Conservation (phyloP, 2,888 invertebrate species). For the Agapetus fuscipes region DNA sequence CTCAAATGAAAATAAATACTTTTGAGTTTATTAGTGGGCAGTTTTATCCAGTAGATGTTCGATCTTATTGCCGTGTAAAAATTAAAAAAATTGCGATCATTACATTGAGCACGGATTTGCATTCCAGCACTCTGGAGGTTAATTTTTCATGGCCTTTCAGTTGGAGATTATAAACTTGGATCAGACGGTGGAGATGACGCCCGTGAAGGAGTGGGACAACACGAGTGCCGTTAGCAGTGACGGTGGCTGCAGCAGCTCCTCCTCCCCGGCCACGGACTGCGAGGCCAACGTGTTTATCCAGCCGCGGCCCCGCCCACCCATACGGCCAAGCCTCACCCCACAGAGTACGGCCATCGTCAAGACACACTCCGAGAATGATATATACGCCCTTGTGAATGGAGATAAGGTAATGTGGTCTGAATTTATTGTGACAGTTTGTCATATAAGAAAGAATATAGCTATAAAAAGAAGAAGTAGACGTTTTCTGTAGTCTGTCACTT, state of each 20-base stretch:
- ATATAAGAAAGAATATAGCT: too few relatives aligned
- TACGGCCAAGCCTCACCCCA: not conserved
- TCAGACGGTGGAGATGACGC: conserved; percentile 12
- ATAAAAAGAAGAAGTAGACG: too few relatives aligned
- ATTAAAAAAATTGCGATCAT: too few relatives aligned
- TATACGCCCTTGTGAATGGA: conserved; percentile 24
- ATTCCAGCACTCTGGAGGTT: too few relatives aligned
- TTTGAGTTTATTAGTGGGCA: too few relatives aligned
- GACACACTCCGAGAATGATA: conserved; percentile 34
- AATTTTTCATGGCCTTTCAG: too few relatives aligned
- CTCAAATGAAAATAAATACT: too few relatives aligned
- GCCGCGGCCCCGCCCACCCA: conserved; percentile 3
- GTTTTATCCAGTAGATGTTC: too few relatives aligned
- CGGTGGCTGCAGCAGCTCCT: not conserved
- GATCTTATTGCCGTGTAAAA: too few relatives aligned
- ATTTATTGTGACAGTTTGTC: too few relatives aligned
- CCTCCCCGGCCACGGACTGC: conserved; percentile 1
- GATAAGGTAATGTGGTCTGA: conserved; percentile 26
- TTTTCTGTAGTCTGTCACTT: too few relatives aligned
- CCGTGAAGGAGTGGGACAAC: conserved; percentile 1
- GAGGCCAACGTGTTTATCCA: conserved; percentile 1
- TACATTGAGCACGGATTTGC: too few relatives aligned
- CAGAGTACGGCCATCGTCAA: conserved; percentile 26
- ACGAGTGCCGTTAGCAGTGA: not conserved
- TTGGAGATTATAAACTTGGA: conserved; percentile 15